These are phyloP conservation scores for Forbesichthys agassizii DNA, from an alignment of 2,113 vertebrate genomes.

Conservation along the genomic window DNA sequence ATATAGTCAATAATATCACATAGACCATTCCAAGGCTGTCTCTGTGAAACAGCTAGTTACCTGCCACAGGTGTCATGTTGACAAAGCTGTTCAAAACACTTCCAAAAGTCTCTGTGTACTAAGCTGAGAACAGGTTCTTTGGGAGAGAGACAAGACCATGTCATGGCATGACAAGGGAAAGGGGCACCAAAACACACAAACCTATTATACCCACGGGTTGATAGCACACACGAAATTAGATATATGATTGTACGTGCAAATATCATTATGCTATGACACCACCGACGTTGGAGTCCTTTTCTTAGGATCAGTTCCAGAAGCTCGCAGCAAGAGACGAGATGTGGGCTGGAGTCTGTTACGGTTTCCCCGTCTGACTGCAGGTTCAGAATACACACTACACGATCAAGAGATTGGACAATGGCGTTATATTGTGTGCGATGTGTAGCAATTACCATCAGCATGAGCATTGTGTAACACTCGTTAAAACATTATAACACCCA, in stretches of 20 bases:
- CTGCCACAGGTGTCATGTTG: slow-evolving; percentile 64
- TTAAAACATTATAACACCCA: not conserved
- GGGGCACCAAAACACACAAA: not conserved
- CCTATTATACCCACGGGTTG: not conserved
- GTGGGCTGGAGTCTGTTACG: slow-evolving; percentile 77
- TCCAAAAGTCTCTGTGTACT: slow-evolving; percentile 83
- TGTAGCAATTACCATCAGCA: not conserved
- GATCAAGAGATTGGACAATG: not conserved
- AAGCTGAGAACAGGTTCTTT: slow-evolving; percentile 81
- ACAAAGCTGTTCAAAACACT: slow-evolving; percentile 81
- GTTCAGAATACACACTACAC: slow-evolving; percentile 77
- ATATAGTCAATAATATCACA: no score
- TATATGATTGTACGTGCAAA: not conserved
- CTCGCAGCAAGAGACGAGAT: slow-evolving; percentile 80
- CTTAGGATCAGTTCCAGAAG: slow-evolving; percentile 83
- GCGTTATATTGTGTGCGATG: not conserved
- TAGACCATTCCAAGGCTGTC: not conserved
- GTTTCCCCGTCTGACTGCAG: slow-evolving; percentile 64
- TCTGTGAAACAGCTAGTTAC: slow-evolving; percentile 51
- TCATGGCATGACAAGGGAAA: not conserved
- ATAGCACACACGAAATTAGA: not conserved
- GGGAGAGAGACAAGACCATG: not conserved
- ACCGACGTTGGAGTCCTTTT: slow-evolving; percentile 84
- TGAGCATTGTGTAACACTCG: not conserved
- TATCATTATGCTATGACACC: not conserved